These are phyloP conservation scores for Hylaea fasciaria DNA, from an alignment of 2,888 invertebrate species.

Conservation along the genomic window DNA sequence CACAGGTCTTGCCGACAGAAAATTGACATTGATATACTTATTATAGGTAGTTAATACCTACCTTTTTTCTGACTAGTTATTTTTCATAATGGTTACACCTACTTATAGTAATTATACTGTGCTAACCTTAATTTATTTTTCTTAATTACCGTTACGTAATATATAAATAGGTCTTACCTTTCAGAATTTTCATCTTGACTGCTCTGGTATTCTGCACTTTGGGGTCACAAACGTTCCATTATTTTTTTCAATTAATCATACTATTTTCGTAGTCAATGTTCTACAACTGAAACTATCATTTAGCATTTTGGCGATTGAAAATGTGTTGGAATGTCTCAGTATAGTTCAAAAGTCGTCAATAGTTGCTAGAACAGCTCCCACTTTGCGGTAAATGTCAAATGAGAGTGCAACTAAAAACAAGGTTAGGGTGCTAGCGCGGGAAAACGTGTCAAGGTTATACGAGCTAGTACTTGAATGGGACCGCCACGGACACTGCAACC, in stretches of 20 bases:
- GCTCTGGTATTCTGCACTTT: slow-evolving; percentile 46
- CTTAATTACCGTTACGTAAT: slow-evolving; percentile 31
- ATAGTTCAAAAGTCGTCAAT: slow-evolving; percentile 1
- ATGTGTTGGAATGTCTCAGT: slow-evolving; percentile 3
- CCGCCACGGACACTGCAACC: slow-evolving; percentile 70
- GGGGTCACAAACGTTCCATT: slow-evolving; percentile 65
- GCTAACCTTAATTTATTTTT: too few relatives aligned
- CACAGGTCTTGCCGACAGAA: too few relatives aligned
- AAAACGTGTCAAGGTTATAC: slow-evolving; percentile 82
- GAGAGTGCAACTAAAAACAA: slow-evolving; percentile 79
- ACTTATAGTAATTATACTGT: too few relatives aligned
- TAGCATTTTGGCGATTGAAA: slow-evolving; percentile 11
- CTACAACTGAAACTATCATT: slow-evolving; percentile 15
- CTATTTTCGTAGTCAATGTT: slow-evolving; percentile 25
- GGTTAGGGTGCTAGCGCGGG: slow-evolving; percentile 77
- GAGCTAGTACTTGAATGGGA: slow-evolving; percentile 65
- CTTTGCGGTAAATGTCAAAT: slow-evolving; percentile 75
- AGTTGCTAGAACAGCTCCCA: slow-evolving; percentile 59
- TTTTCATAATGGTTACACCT: too few relatives aligned
- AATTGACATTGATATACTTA: too few relatives aligned
- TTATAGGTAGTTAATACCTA: too few relatives aligned
- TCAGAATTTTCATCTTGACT: slow-evolving; percentile 69
- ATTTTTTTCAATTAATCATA: slow-evolving; percentile 28
- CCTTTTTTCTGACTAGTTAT: too few relatives aligned
- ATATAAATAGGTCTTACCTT: slow-evolving; percentile 58